A percentile compares a stretch with the other conserved stretches of the same genome.
Conservation (phyloP, 2,888 invertebrate genomes). For the Machimus rusticus region DNA sequence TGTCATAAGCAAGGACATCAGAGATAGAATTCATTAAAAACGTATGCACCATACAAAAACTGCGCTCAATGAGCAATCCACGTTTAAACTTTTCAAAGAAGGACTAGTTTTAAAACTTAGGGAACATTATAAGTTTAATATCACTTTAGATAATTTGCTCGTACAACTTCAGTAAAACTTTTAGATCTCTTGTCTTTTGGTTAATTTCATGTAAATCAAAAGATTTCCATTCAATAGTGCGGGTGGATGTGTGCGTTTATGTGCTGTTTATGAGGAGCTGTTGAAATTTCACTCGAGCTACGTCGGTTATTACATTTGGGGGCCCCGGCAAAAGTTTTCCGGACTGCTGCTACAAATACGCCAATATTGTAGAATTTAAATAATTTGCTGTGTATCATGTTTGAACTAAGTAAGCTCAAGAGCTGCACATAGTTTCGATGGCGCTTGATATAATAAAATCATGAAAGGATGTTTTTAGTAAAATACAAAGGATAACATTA, state of each 20-base stretch:
- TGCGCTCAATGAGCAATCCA: not conserved
- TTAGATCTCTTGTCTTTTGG: not conserved
- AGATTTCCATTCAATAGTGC: not conserved
- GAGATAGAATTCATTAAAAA: not conserved
- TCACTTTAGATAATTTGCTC: not conserved
- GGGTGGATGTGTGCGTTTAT: not conserved
- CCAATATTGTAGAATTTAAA: not conserved
- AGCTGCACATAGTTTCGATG: too few relatives aligned
- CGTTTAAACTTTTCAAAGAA: not conserved
- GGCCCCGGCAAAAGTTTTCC: not conserved
- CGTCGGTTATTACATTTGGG: not conserved
- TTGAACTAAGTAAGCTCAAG: not conserved
- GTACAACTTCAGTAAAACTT: not conserved
- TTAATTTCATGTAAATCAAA: not conserved
- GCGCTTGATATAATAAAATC: too few relatives aligned
- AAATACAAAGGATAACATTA: too few relatives aligned
- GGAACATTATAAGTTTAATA: not conserved
- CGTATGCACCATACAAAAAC: not conserved
- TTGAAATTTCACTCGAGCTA: not conserved
- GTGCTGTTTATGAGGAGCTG: not conserved
- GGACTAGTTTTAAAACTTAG: not conserved
- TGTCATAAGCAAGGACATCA: not conserved
- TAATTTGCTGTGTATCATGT: not conserved
- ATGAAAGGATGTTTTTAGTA: too few relatives aligned
- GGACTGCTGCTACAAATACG: not conserved